Conservation (phyloP, 2,113 vertebrate species). For the Microcebus lehilahytsara region DNA sequence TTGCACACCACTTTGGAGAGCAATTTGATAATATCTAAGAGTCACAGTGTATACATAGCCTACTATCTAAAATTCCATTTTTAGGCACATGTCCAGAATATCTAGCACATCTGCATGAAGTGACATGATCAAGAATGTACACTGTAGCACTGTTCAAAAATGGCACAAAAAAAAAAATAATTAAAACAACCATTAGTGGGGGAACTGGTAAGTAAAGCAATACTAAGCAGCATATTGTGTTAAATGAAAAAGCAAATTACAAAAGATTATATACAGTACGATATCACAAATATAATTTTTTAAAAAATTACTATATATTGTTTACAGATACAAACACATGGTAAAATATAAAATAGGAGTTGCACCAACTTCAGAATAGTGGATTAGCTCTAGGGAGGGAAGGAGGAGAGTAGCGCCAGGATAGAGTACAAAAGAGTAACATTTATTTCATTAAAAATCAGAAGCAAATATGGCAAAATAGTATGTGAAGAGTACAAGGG, state of each 20-base stretch:
- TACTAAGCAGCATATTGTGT: background rate
- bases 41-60: background rate
- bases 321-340: background rate
- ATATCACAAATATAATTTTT: background rate
- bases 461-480: constrained; percentile 71
- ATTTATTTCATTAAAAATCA: constrained; percentile 74
- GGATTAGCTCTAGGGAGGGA: background rate
- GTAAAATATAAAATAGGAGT: background rate
- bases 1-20: background rate
- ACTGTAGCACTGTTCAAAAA: background rate
- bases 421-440: constrained; percentile 54
- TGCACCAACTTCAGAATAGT: background rate
- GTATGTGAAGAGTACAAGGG: constrained; percentile 55
- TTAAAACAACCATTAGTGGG: background rate
- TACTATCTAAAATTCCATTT: background rate
- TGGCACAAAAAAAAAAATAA: background rate
- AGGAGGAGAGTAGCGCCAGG: constrained; percentile 1
- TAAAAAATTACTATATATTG: background rate
- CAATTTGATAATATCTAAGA: background rate
- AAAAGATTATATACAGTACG: background rate
- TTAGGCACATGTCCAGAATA: background rate
- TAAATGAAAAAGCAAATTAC: background rate
- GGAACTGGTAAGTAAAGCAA: background rate
- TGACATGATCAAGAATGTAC: background rate
- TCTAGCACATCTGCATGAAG: background rate